These are phyloP conservation scores for Lomographa bimaculata DNA, from an alignment of 2,888 invertebrate species.

Conservation along the genomic window DNA sequence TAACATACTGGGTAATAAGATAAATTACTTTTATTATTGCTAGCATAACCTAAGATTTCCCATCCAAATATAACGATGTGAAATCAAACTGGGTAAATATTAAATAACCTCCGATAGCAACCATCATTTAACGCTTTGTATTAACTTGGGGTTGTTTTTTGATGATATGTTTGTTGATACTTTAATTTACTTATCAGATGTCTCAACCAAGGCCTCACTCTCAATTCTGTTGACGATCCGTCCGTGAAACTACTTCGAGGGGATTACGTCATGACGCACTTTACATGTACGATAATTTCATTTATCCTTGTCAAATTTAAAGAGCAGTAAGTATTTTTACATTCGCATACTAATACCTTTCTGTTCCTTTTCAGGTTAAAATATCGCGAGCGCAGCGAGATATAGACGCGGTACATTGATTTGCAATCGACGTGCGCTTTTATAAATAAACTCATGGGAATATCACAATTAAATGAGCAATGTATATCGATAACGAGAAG, in stretches of 20 bases:
- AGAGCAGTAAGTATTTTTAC: not conserved
- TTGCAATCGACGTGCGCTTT: slow-evolving; percentile 13
- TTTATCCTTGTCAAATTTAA: slow-evolving; percentile 7
- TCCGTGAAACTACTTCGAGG: slow-evolving; percentile 19
- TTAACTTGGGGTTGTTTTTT: slow-evolving; percentile 9
- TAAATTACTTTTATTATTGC: not conserved
- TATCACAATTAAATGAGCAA: slow-evolving; percentile 2
- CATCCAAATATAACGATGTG: too few relatives aligned
- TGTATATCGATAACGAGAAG: slow-evolving; percentile 6
- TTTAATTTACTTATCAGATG: slow-evolving; percentile 23
- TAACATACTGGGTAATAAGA: not conserved
- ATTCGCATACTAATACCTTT: not conserved
- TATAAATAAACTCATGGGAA: slow-evolving; percentile 17
- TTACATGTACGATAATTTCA: slow-evolving; percentile 17
- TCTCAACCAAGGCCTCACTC: slow-evolving; percentile 23
- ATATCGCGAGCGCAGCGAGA: slow-evolving; percentile 97
- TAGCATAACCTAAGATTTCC: too few relatives aligned
- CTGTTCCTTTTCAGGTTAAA: slow-evolving; percentile 86
- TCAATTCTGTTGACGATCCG: slow-evolving; percentile 22
- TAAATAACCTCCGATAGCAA: too few relatives aligned
- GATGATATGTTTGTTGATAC: slow-evolving; percentile 14
- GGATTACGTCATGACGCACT: slow-evolving; percentile 18
- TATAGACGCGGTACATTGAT: slow-evolving; percentile 90
- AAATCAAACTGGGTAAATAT: too few relatives aligned
- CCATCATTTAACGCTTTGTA: slow-evolving; percentile 15